phyloP scores from a whole-genome alignment of 2,113 vertebrate genomes.

The Loxodonta africana region DNA sequence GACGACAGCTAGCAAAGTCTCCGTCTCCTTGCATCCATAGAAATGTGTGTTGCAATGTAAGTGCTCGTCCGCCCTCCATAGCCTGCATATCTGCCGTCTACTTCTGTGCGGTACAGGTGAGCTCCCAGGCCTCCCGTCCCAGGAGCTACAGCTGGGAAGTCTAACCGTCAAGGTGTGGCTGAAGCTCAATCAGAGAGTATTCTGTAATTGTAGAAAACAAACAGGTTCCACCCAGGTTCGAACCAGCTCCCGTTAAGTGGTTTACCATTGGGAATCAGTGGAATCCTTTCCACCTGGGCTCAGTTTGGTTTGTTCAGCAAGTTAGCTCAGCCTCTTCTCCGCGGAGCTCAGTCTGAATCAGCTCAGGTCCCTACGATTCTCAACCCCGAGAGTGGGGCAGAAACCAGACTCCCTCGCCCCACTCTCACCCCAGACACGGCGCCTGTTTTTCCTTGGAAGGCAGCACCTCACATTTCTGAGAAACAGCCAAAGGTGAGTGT shows the following conservation, averaged over 20 bases:
- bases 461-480: not conserved
- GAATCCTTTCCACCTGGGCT: not conserved
- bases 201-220: constrained; percentile 39
- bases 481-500: not conserved
- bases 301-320: not conserved
- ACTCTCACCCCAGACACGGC: not conserved
- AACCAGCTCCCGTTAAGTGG: not conserved
- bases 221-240: not conserved
- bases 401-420: not conserved
- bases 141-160: not conserved
- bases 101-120: not conserved
- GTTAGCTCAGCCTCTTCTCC: accelerated
- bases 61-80: accelerated
- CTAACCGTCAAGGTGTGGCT: not conserved
- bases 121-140: not conserved
- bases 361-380: not conserved
- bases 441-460: not conserved
- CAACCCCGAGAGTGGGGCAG: not conserved
- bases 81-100: not conserved
- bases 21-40: not conserved
- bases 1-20: not conserved
- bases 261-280: not conserved
- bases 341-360: not conserved
- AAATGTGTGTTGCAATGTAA: accelerated
- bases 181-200: not conserved